These are phyloP conservation scores for Malurus splendens DNA, from an alignment of 2,797 vertebrate genomes.

Conservation along the genomic window DNA sequence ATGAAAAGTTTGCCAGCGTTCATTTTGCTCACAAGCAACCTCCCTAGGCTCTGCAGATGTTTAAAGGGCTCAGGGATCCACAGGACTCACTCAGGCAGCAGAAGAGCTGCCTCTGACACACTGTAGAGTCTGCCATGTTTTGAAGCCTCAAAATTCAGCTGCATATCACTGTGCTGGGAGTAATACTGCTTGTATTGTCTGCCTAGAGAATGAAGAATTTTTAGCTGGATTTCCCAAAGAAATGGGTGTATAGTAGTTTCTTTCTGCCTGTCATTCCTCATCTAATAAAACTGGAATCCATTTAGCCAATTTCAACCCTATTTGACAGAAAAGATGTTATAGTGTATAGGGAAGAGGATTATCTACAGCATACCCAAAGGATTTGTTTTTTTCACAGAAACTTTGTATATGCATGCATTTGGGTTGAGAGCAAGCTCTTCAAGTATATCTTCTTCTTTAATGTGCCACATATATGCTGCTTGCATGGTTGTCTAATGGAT, in stretches of 20 bases:
- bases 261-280: slow-evolving; percentile 34
- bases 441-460: neutral
- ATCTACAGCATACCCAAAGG: neutral
- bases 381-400: neutral
- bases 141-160: neutral
- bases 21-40: neutral
- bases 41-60: neutral
- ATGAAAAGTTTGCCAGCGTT: neutral
- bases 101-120: neutral
- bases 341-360: slow-evolving; percentile 6
- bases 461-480: neutral
- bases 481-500: slow-evolving; percentile 1
- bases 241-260: neutral
- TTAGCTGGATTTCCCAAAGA: slow-evolving; percentile 12
- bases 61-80: neutral
- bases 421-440: neutral
- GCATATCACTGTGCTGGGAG: neutral
- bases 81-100: neutral
- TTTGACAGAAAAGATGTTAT: neutral
- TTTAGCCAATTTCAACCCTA: slow-evolving; percentile 13
- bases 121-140: neutral
- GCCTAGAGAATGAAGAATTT: neutral
- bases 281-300: slow-evolving; percentile 3
- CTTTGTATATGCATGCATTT: neutral
- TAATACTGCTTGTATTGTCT: neutral